phyloP scores from a whole-genome alignment of 2,888 invertebrate genomes.

The Phaedon cochleariae region DNA sequence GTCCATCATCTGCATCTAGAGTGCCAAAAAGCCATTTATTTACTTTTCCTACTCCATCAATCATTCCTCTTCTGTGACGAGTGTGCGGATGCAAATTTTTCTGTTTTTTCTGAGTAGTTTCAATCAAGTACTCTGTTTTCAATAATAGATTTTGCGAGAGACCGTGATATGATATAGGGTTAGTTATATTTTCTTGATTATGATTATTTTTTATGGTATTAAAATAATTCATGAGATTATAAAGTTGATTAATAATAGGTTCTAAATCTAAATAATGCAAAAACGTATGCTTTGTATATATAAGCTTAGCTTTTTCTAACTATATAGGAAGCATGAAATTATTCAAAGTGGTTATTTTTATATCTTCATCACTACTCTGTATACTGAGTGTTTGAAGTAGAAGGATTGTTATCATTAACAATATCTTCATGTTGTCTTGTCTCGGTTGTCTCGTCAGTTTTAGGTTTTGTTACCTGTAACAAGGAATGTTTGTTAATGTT shows the following conservation, averaged over 20 bases:
- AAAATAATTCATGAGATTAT: neutral
- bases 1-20: constrained; percentile 23
- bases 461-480: too few relatives aligned
- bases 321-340: neutral
- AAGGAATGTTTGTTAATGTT: neutral
- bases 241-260: neutral
- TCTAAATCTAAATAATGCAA: neutral
- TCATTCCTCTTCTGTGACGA: constrained; percentile 15
- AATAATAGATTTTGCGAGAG: neutral
- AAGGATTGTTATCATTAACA: neutral
- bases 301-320: neutral
- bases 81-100: neutral
- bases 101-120: neutral
- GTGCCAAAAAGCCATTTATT: constrained; percentile 27
- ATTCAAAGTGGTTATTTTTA: neutral
- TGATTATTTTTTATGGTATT: neutral
- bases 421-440: too few relatives aligned
- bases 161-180: constrained; percentile 3
- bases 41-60: constrained; percentile 21
- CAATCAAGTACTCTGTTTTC: neutral
- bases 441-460: neutral
- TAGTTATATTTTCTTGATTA: neutral
- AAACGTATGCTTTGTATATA: neutral
- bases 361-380: neutral
- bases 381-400: too few relatives aligned